Base-by-base conservation (phyloP, 2,797 vertebrate genomes). In the Denticeps clupeoides region DNA sequence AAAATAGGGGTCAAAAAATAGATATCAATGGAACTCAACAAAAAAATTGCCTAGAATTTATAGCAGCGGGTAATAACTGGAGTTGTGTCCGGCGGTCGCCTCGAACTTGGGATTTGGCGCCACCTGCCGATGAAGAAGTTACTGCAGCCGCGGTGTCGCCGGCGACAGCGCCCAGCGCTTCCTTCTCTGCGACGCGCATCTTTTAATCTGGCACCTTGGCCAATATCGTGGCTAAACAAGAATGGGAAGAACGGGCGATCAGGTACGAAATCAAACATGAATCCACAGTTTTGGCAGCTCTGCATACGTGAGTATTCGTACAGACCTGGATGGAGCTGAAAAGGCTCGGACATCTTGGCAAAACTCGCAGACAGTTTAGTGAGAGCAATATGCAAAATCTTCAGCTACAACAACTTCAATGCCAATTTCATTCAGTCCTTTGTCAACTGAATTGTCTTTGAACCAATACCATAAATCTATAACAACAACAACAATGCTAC, bases 81-180 rank as follows among this genome's bases (percentile, higher is more conserved):
- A n/a, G n/a, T n/a, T n/a, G n/a, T n/a, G n/a, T n/a, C n/a, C n/a
- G n/a, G n/a, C n/a, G n/a, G n/a, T n/a, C n/a, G 7, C 21, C 8
- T 43, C 53, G 45, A 59, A 82, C 79, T 71, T 79, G 79, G 43
- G 75, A 65, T 60, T 71, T 71, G 37, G 65, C 68, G 72, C 74
- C 78, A 84, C 81, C 82, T 80, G 75, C 69, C 66, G 83, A 80
- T n/a, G 46, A 51, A 26, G 81, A 67, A 15, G 53, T 68, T 45
- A 76, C 47, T 47, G 73, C 58, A 55, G 82, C 54, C 45, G 54
- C 5, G 0, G 75, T 79, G 55, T 81, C 73, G 52, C 75, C 77
- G 10, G 59, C 23, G 2, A 63, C 58, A 0, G 55, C 52, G 48
- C 19, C 16, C 28, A 46, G 49, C 8, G 22, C 9, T 2, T 56